Evolutionary conservation across 1,140 invertebrate species (phyloP), one percentile per base, ranked within the genome.

Genomic region (Trichoplusia ni): DNA sequence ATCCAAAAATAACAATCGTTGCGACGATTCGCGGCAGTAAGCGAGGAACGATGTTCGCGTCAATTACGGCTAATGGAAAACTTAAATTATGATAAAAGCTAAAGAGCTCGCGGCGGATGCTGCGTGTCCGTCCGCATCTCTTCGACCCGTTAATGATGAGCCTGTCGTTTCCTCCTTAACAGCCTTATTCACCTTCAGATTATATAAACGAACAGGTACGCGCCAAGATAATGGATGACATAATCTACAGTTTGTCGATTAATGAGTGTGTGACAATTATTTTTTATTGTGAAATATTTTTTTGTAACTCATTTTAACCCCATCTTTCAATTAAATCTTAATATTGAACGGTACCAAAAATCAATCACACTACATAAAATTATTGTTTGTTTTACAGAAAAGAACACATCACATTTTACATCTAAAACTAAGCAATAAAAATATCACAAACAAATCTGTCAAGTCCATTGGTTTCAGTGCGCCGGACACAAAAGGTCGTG

Each of bases 1-100:
- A 86, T 89, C 82, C 79, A 82, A 89, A 88, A 89, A 88, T 88
- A 85, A 84, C 85, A 84, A 81, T 89, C 75, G 79, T 77, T 73
- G 73, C 75, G 67, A 53, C 79, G 79, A 79, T 81, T 69, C 79
- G 82, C 79, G 69, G 70, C 79, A 75, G 83, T 88, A 90, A 90
- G 88, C 85, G 88, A 86, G 77, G 82, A 90, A 90, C 86, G 86
- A 82, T 90, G 88, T 90, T 86, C 85, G 77, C 82, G 86, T 90
- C 88, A 90, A 90, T 90, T 90, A 90, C 70, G 67, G 84, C 82
- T 90, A 89, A 90, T 90, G 88, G 88, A 89, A 87, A 89, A 90
- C 86, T 90, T 90, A 89, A 90, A 90, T 89, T 90, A 89, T 90
- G 88, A 90, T 90, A 89, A 90, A 89, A 90, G 88, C 88, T 75